Evolutionary conservation across 2,797 vertebrate genomes (phyloP).

Genomic region (Brachyrhaphis roseni): DNA sequence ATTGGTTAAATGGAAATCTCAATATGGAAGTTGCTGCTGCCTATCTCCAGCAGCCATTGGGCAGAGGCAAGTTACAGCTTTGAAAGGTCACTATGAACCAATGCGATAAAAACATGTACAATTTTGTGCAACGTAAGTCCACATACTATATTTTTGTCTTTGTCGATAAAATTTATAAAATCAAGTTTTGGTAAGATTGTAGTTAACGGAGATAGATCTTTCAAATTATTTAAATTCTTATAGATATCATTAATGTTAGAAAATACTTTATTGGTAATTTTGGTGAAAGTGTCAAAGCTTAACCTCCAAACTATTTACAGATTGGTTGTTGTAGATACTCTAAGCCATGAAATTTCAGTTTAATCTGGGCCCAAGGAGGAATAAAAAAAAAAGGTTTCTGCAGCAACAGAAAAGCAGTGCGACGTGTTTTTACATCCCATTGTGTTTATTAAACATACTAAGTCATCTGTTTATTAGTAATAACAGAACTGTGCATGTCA

Average conservation of each 20-base stretch:
- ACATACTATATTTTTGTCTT: not conserved
- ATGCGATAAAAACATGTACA: not conserved
- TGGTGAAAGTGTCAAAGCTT: not conserved
- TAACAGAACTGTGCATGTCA: slow-evolving; percentile 17
- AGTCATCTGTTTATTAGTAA: slow-evolving; percentile 32
- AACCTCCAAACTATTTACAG: not conserved
- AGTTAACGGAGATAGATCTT: not conserved
- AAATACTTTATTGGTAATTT: not conserved
- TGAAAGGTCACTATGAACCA: not conserved
- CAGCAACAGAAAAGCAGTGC: slow-evolving; percentile 7
- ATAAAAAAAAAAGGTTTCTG: slow-evolving; percentile 15
- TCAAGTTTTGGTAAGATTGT: not conserved
- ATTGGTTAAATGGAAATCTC: not conserved
- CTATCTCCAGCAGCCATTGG: not conserved
- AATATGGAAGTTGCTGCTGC: not conserved
- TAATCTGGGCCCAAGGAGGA: slow-evolving; percentile 22
- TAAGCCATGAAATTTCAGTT: not conserved
- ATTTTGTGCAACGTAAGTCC: not conserved
- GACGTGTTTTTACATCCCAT: slow-evolving; percentile 43
- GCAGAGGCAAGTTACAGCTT: not conserved
- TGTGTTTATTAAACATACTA: slow-evolving; percentile 41
- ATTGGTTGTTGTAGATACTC: not conserved
- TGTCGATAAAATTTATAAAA: not conserved
- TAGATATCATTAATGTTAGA: not conserved
- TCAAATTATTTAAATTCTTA: not conserved